A percentile compares a stretch with the other conserved stretches of the same genome.
phyloP scores from a whole-genome alignment of 2,888 invertebrate species.

The Tiliacea aurago region DNA sequence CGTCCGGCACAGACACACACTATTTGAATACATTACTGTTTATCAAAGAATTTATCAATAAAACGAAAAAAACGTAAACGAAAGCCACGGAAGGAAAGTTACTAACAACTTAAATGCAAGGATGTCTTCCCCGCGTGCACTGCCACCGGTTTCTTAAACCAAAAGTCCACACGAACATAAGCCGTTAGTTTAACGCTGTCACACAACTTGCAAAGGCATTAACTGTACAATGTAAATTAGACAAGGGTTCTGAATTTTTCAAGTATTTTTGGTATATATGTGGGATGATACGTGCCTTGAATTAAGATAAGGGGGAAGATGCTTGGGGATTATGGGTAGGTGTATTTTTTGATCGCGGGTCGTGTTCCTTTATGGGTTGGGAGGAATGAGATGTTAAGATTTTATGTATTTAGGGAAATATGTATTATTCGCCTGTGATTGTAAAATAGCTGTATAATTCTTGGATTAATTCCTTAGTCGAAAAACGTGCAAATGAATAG shows the following conservation, averaged over 20 bases:
- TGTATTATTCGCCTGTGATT: not conserved
- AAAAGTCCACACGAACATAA: constrained; percentile 71
- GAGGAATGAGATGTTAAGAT: not conserved
- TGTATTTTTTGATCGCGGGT: not conserved
- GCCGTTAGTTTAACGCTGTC: constrained; percentile 74
- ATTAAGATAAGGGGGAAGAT: constrained; percentile 5
- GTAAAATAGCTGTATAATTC: not conserved
- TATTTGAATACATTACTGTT: too few species aligned
- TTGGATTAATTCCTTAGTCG: too few species aligned
- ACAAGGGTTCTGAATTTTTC: constrained; percentile 64
- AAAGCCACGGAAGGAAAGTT: not conserved
- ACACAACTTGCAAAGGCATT: constrained; percentile 71
- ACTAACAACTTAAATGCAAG: too few species aligned
- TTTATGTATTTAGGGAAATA: not conserved
- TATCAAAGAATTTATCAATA: not conserved
- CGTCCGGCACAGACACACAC: too few species aligned
- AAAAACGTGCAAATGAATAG: too few species aligned
- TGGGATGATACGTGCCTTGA: constrained; percentile 18
- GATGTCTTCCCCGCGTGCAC: constrained; percentile 37
- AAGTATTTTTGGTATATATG: constrained; percentile 33
- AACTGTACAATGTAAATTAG: constrained; percentile 76
- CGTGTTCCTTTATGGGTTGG: not conserved
- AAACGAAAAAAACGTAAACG: not conserved
- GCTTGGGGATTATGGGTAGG: not conserved
- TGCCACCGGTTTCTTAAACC: constrained; percentile 64